Evolutionary conservation across 2,797 vertebrate genomes (phyloP).

Genomic region (Pitangus sulphuratus): DNA sequence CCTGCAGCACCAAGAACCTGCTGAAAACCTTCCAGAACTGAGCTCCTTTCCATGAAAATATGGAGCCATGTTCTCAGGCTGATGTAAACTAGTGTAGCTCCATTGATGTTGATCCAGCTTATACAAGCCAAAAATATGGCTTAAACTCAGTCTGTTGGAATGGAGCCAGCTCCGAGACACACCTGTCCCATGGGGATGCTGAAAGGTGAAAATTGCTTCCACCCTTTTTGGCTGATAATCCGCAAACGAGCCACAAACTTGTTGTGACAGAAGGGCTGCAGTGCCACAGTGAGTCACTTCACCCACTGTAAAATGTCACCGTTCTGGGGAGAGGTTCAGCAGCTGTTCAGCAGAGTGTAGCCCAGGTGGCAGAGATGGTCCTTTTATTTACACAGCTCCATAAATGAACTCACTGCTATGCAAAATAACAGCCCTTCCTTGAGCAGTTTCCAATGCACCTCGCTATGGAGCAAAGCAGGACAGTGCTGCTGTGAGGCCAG

Average conservation of each 20-base stretch:
- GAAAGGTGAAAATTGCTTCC: background rate
- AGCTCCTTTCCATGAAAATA: background rate
- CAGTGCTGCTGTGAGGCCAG: rapidly evolving
- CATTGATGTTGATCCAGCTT: background rate
- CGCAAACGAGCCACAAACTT: background rate
- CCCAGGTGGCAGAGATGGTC: background rate
- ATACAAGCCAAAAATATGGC: background rate
- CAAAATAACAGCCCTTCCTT: background rate
- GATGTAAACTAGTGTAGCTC: background rate
- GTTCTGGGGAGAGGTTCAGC: background rate
- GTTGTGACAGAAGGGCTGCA: background rate
- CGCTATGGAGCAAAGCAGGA: rapidly evolving
- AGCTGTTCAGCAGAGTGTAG: background rate
- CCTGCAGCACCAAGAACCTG: background rate
- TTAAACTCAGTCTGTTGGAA: background rate
- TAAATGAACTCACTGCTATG: background rate
- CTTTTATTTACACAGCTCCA: background rate
- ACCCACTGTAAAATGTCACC: background rate
- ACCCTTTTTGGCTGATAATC: background rate
- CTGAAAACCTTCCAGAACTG: background rate
- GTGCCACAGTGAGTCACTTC: background rate
- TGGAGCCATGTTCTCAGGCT: rapidly evolving
- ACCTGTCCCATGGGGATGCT: background rate
- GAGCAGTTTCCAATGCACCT: background rate
- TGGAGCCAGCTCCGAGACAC: background rate